A percentile compares a stretch with the other conserved stretches of the same genome.
Conservation (phyloP, 2,888 invertebrate genomes). For the Spodoptera exigua region DNA sequence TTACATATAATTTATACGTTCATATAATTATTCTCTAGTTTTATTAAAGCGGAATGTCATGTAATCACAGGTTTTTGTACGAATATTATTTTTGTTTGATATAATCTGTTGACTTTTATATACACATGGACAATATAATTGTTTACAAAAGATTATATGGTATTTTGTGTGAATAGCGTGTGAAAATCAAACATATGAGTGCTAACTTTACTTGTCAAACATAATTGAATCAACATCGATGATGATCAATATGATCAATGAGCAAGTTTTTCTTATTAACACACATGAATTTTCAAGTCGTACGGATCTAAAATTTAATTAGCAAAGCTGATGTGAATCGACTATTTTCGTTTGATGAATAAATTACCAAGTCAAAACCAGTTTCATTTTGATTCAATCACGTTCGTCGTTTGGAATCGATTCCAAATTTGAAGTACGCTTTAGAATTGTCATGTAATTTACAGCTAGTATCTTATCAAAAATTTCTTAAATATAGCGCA, state of each 20-base stretch:
- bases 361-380: slow-evolving; percentile 26
- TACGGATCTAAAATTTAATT: slow-evolving; percentile 25
- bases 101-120: slow-evolving; percentile 11
- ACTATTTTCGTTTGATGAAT: slow-evolving; percentile 7
- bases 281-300: slow-evolving; percentile 16
- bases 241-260: slow-evolving; percentile 35
- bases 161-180: slow-evolving; percentile 28
- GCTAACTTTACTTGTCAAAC: slow-evolving; percentile 5
- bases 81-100: slow-evolving; percentile 24
- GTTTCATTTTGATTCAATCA: slow-evolving; percentile 24
- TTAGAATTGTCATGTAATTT: slow-evolving; percentile 5
- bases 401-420: slow-evolving; percentile 4
- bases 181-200: slow-evolving; percentile 45
- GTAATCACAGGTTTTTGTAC: slow-evolving; percentile 10
- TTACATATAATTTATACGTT: slow-evolving; percentile 24
- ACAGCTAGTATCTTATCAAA: slow-evolving; percentile 22
- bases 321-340: slow-evolving; percentile 33
- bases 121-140: slow-evolving; percentile 1
- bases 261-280: slow-evolving; percentile 26
- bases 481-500: slow-evolving; percentile 10
- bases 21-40: slow-evolving; percentile 17
- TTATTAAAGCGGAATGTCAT: slow-evolving; percentile 6
- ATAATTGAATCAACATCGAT: slow-evolving; percentile 21
- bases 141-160: slow-evolving; percentile 13
- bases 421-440: not conserved